Conservation (phyloP, 2,113 vertebrate species). For the Mohoua ochrocephala region DNA sequence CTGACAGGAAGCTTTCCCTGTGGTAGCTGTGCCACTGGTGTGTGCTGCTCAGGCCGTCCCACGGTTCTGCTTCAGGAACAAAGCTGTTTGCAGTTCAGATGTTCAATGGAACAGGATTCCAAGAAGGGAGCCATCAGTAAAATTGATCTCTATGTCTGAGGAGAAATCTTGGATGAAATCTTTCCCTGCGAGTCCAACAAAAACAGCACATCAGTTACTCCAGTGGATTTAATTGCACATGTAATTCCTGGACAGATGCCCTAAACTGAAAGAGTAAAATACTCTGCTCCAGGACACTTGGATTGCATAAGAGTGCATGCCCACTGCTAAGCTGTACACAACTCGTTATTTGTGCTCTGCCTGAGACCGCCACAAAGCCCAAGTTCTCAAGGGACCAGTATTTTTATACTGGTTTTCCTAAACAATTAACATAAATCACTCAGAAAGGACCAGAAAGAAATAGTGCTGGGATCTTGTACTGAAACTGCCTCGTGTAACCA, state of each 20-base stretch:
- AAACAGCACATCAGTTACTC: constrained; percentile 51
- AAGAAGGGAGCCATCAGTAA: constrained; percentile 39
- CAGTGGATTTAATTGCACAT: constrained; percentile 44
- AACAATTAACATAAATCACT: constrained; percentile 42
- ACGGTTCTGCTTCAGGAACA: not conserved
- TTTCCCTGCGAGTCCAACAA: not conserved
- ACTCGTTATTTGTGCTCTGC: not conserved
- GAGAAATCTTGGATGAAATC: constrained; percentile 37
- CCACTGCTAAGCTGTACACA: not conserved
- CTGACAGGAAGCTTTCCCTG: not conserved
- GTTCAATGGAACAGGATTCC: not conserved
- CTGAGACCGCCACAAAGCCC: not conserved
- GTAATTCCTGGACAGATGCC: constrained; percentile 44
- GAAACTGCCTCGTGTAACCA: not conserved
- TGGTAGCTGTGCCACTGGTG: not conserved
- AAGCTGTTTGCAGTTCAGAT: not conserved
- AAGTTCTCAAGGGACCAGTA: not conserved
- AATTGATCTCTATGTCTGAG: constrained; percentile 35
- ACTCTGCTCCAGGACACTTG: not conserved
- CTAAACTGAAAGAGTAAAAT: constrained; percentile 4
- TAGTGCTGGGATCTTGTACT: not conserved
- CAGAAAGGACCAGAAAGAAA: not conserved
- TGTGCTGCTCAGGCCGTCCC: not conserved
- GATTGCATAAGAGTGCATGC: not conserved
- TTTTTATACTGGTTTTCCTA: constrained; percentile 28